Percentiles rank a stretch among this genome's conserved stretches.
Conservation (phyloP, 2,888 invertebrate species). For the Coleophora deauratella region DNA sequence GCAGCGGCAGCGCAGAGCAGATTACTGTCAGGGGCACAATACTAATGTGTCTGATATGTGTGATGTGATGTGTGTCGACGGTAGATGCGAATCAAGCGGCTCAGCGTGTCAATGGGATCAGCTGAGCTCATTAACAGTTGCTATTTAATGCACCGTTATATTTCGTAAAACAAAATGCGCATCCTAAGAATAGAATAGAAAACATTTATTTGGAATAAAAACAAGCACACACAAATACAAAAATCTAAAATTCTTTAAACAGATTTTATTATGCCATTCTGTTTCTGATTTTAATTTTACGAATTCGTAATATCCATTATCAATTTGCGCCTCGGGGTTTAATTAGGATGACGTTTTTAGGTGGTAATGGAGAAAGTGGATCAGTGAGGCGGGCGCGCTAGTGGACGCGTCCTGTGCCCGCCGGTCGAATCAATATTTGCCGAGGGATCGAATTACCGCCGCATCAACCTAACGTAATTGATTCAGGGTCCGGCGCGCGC, state of each 20-base stretch:
- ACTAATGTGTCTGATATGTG: neutral
- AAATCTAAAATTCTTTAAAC: too few relatives aligned
- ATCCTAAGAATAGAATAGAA: too few relatives aligned
- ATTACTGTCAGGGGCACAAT: conserved; percentile 3
- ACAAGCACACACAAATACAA: too few relatives aligned
- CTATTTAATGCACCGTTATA: too few relatives aligned
- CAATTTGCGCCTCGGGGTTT: conserved; percentile 10
- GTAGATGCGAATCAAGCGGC: too few relatives aligned
- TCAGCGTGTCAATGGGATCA: conserved; percentile 1
- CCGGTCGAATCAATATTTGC: conserved; percentile 70
- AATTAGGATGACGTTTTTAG: conserved; percentile 31
- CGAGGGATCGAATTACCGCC: conserved; percentile 65
- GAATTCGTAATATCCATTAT: too few relatives aligned
- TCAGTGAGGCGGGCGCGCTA: conserved; percentile 32
- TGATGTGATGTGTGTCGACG: too few relatives aligned
- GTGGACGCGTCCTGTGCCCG: conserved; percentile 29
- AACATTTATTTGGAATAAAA: too few relatives aligned
- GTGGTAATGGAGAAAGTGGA: conserved; percentile 38
- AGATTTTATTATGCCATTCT: too few relatives aligned
- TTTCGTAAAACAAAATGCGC: too few relatives aligned
- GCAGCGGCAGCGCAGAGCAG: conserved; percentile 1
- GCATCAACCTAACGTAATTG: conserved; percentile 65
- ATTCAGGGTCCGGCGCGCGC: conserved; percentile 51
- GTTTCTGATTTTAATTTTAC: too few relatives aligned
- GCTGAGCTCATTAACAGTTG: neutral